A percentile compares a stretch with the other conserved stretches of the same genome.
These are phyloP conservation scores for Phymorhynchus buccinoides DNA, from an alignment of 1,140 invertebrate genomes.

Conservation along the genomic window DNA sequence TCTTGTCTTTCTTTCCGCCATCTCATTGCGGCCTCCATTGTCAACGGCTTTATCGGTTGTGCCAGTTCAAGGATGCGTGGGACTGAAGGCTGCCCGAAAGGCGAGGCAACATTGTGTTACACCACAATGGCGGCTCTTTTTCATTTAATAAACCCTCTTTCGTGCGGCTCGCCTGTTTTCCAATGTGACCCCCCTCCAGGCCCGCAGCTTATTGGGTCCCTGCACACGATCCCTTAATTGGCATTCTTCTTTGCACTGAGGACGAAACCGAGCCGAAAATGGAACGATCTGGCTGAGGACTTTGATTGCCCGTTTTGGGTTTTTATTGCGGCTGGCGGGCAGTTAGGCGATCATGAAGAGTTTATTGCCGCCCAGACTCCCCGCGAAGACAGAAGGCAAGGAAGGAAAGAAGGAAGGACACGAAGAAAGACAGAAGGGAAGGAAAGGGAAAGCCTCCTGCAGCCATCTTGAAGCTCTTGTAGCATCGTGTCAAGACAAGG, in stretches of 20 bases:
- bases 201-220: neutral
- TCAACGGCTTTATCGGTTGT: neutral
- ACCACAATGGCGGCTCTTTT: neutral
- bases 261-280: neutral
- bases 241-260: neutral
- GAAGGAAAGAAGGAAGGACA: neutral
- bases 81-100: neutral
- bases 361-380: neutral
- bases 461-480: no score
- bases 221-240: slow-evolving; percentile 7
- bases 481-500: neutral
- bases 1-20: neutral
- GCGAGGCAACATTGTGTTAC: neutral
- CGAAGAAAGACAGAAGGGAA: neutral
- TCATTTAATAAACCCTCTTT: neutral
- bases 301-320: slow-evolving; percentile 11
- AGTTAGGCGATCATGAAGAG: neutral
- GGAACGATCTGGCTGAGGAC: neutral
- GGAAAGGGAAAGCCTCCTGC: neutral
- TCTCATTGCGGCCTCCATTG: neutral
- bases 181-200: neutral
- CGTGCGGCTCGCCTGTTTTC: slow-evolving; percentile 1
- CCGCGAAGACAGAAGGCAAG: neutral
- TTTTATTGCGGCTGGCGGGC: slow-evolving; percentile 6
- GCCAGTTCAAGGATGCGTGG: no score